Evolutionary conservation across 2,888 invertebrate species (phyloP), one percentile per base, ranked within the genome.

Genomic region (Drosophila birchii): DNA sequence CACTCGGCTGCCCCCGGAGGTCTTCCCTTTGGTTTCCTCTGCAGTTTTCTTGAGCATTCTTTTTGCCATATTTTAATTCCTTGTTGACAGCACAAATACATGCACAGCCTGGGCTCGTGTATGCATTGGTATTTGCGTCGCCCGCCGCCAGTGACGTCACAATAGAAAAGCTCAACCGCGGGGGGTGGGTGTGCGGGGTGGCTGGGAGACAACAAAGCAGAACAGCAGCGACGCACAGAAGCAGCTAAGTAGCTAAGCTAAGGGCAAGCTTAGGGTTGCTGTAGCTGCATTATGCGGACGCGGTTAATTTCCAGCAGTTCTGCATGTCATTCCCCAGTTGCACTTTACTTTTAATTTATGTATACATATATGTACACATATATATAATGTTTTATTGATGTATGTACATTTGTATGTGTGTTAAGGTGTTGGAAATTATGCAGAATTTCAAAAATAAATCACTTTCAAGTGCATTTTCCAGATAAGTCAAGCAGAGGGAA

Each of bases 81-180:
- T 16, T 70, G 58, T 34, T 34, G 34, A 12, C 51, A 34, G 34
- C 11, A 53, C 51, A 53, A 20, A 34, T 23, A 53, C 51, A 36
- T n/a, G 32, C 60, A 18, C 53, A 51, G 47, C 16, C 29, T 60
- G 68, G 62, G 64, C 47, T 44, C 45, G 45, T 56, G 59, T 49
- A 36, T 79, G 82, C 78, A 75, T 78, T 59, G 76, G 87, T 66
- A 84, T 84, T 79, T 88, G 87, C 86, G 79, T 83, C 77, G 64
- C 67, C 67, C 71, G 84, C 64, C 62, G 26, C 44, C 57, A 75
- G 78, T 89, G 89, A 86, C 86, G 89, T 86, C 88, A 86, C 86
- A 86, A 89, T 82, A 88, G 86, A 82, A 89, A 89, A 80, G 75
- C 75, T 75, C 72, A 70, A 49, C 68, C n/a, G n/a, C 45, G 73